These are phyloP conservation scores for Myopa testacea DNA, from an alignment of 2,888 invertebrate genomes.

Conservation along the genomic window DNA sequence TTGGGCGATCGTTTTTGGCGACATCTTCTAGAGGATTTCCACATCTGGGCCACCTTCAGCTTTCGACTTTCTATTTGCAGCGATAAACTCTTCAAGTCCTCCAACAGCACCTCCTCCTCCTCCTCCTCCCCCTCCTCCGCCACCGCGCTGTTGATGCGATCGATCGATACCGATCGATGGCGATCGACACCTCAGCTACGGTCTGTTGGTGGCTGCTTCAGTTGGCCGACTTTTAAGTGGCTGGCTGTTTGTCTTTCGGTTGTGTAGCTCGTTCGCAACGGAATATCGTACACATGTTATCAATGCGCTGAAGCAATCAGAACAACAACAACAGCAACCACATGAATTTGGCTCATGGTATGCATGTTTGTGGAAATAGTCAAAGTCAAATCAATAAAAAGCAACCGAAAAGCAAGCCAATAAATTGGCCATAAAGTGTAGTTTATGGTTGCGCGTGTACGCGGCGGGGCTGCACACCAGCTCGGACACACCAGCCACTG, in stretches of 20 bases:
- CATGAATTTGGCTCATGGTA: constrained; percentile 11
- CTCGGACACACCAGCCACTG: not conserved
- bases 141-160: no score
- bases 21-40: not conserved
- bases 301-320: not conserved
- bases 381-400: constrained; percentile 52
- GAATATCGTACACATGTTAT: not conserved
- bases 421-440: constrained; percentile 49
- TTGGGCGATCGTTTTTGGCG: not conserved
- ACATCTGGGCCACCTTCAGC: not conserved
- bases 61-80: not conserved
- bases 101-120: no score
- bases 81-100: no score
- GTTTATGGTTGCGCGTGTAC: constrained; percentile 44
- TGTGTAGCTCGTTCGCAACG: not conserved
- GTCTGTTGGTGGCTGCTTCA: not conserved
- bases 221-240: not conserved
- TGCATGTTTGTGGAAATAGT: constrained; percentile 38
- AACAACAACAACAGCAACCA: not conserved
- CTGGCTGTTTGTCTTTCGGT: not conserved
- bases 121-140: no score
- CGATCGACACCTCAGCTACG: not conserved
- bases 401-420: constrained; percentile 41
- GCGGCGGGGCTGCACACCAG: not conserved
- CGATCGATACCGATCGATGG: no score